A percentile compares a stretch with the other conserved stretches of the same genome.
These are phyloP conservation scores for Parnassius smintheus DNA, from an alignment of 2,888 invertebrate species.

Conservation along the genomic window DNA sequence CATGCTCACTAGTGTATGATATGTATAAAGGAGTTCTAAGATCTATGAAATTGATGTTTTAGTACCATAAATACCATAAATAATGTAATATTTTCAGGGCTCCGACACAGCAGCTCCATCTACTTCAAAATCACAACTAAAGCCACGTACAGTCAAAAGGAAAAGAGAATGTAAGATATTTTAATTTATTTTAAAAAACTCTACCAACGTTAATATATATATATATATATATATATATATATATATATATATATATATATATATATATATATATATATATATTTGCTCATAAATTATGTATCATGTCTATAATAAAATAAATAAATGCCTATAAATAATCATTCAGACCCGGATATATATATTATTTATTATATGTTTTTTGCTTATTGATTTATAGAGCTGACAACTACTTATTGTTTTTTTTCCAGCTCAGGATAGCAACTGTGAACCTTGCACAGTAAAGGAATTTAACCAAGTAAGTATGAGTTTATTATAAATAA, in stretches of 20 bases:
- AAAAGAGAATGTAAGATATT: slow-evolving; percentile 44
- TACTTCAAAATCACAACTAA: neutral
- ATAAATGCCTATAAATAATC: too few relatives aligned
- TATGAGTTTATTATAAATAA: slow-evolving; percentile 3
- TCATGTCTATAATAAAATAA: too few relatives aligned
- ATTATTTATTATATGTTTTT: too few relatives aligned
- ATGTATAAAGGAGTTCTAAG: too few relatives aligned
- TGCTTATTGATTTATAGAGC: too few relatives aligned
- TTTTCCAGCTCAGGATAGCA: slow-evolving; percentile 43
- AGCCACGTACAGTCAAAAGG: slow-evolving; percentile 44
- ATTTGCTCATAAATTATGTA: too few relatives aligned
- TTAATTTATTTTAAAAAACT: neutral
- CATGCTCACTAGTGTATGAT: too few relatives aligned
- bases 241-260: too few relatives aligned
- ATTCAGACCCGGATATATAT: too few relatives aligned
- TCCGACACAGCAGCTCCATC: slow-evolving; percentile 2
- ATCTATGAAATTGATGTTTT: neutral
- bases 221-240: too few relatives aligned
- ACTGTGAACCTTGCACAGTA: slow-evolving; percentile 44
- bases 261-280: too few relatives aligned
- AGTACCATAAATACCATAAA: neutral
- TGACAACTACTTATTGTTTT: slow-evolving; percentile 7
- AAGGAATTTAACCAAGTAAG: slow-evolving; percentile 62
- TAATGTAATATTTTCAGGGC: slow-evolving; percentile 7
- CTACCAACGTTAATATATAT: too few relatives aligned